Conservation (phyloP, 2,888 invertebrate species). For the Beris morrisii region DNA sequence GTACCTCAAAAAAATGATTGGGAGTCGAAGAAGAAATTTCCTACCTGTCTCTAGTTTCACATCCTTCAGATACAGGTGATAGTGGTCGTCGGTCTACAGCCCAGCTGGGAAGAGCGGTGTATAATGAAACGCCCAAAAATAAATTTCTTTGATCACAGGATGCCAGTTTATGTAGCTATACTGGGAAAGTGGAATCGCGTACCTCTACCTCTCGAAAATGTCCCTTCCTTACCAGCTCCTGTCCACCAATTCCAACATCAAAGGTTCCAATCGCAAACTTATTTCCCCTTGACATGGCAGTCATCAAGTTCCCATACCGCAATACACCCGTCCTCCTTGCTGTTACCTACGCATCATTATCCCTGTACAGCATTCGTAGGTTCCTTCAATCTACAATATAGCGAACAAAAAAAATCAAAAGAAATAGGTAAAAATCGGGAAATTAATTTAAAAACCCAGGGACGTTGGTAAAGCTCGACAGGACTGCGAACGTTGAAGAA, state of each 20-base stretch:
- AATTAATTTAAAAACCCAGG: constrained; percentile 3
- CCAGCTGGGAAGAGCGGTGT: neutral
- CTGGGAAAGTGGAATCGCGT: constrained; percentile 1
- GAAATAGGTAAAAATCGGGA: neutral
- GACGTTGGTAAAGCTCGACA: no score
- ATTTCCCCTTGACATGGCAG: constrained; percentile 21
- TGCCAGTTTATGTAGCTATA: neutral
- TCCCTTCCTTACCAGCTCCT: neutral
- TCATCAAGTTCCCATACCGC: constrained; percentile 5
- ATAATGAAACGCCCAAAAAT: neutral
- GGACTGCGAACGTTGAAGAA: no score
- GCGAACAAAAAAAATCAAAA: neutral
- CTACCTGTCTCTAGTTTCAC: no score
- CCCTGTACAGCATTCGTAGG: no score
- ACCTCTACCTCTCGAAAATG: neutral
- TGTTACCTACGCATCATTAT: no score
- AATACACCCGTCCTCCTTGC: neutral
- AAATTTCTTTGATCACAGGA: constrained; percentile 7
- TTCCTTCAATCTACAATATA: no score
- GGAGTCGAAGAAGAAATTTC: no score
- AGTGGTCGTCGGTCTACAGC: no score
- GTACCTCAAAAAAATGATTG: no score
- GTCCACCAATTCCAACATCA: constrained; percentile 15
- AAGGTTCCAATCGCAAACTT: constrained; percentile 22
- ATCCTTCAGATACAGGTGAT: no score